Conservation (phyloP, 2,888 invertebrate genomes). For the Trichopoda pennipes region DNA sequence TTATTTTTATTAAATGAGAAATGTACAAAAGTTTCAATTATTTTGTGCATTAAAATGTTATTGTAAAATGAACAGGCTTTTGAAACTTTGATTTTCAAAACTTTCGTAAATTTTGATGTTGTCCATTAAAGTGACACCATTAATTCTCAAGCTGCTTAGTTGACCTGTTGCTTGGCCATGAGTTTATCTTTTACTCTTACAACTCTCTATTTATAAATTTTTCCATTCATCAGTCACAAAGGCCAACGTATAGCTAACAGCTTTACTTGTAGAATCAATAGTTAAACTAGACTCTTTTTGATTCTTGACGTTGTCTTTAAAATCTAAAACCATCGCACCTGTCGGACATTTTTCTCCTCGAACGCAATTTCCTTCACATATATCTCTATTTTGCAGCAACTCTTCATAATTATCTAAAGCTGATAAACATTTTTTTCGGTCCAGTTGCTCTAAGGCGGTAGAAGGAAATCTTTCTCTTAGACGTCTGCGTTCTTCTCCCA, state of each 20-base stretch:
- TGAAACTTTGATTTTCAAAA: not conserved
- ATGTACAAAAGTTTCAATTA: not conserved
- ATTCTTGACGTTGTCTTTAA: constrained; percentile 13
- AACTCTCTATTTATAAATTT: not conserved
- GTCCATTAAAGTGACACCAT: not conserved
- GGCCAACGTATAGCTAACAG: constrained; percentile 67
- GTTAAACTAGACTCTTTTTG: constrained; percentile 68
- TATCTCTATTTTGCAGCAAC: constrained; percentile 88
- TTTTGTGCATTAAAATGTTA: not conserved
- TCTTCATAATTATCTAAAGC: constrained; percentile 93
- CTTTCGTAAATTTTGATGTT: not conserved
- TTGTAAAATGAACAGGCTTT: constrained; percentile 11
- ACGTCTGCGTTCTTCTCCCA: constrained; percentile 91
- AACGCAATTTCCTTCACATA: constrained; percentile 93
- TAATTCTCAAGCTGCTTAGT: not conserved
- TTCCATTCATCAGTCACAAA: constrained; percentile 74
- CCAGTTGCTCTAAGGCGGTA: constrained; percentile 86
- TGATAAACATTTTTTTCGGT: constrained; percentile 88
- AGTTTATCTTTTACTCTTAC: not conserved
- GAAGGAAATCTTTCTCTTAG: constrained; percentile 92
- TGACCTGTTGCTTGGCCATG: not conserved
- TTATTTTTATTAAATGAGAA: not conserved
- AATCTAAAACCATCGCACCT: constrained; percentile 81
- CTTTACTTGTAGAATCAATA: constrained; percentile 25
- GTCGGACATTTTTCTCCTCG: constrained; percentile 93